Percentiles rank a stretch among this genome's conserved stretches.
Evolutionary conservation across 2,888 invertebrate genomes (phyloP).

Genomic region (Mesochorus sp.): DNA sequence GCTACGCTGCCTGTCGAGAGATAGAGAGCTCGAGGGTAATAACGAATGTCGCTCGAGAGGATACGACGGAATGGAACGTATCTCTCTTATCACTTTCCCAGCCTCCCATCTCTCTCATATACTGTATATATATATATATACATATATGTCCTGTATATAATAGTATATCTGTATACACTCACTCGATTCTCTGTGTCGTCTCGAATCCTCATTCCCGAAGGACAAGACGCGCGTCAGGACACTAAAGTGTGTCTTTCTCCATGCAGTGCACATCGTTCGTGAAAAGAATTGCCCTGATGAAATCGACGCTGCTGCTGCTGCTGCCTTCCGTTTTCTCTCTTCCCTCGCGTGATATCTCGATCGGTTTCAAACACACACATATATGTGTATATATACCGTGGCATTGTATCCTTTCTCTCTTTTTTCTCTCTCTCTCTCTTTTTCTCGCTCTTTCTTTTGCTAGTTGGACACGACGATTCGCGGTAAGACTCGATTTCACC

Average conservation of each 20-base stretch:
- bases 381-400: not conserved
- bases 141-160: too few relatives aligned
- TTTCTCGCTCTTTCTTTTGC: not conserved
- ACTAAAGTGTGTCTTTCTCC: constrained; percentile 29
- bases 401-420: constrained; percentile 44
- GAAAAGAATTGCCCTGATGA: constrained; percentile 39
- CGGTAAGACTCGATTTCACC: constrained; percentile 13
- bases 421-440: constrained; percentile 5
- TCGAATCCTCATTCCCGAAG: constrained; percentile 46
- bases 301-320: constrained; percentile 28
- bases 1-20: constrained; percentile 22
- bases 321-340: constrained; percentile 2
- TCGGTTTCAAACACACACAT: constrained; percentile 51
- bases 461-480: constrained; percentile 27
- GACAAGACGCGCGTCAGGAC: constrained; percentile 37
- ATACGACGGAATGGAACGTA: constrained; percentile 54
- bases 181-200: not conserved
- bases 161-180: not conserved
- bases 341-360: constrained; percentile 26
- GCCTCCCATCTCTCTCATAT: not conserved
- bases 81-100: constrained; percentile 28
- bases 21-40: constrained; percentile 53
- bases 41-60: constrained; percentile 59
- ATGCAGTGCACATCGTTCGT: constrained; percentile 11
- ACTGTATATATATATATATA: too few relatives aligned